Evolutionary conservation across 2,113 vertebrate genomes (phyloP).

Genomic region (Cathartes aura): DNA sequence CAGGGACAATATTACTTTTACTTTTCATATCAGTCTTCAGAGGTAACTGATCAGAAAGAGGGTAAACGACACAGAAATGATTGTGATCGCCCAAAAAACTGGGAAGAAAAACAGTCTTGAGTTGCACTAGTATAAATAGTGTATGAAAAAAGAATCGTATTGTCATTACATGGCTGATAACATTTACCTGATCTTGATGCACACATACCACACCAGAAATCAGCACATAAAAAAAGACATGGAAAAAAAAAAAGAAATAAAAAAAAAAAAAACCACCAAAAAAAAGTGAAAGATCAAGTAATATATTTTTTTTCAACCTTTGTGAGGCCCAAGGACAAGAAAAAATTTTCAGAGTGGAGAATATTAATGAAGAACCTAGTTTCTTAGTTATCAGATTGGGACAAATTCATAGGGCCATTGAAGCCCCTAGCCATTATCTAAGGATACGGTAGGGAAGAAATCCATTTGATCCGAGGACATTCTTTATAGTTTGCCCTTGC

Average conservation of each 20-base stretch:
- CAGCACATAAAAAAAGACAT: neutral
- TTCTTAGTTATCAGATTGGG: neutral
- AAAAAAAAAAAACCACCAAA: too few species aligned
- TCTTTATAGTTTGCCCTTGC: conserved; percentile 42
- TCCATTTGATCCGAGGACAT: conserved; percentile 22
- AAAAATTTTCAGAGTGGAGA: neutral
- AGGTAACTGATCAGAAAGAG: neutral
- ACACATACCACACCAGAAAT: neutral
- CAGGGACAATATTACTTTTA: neutral
- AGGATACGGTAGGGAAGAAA: neutral
- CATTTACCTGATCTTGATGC: neutral
- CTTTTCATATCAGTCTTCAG: neutral
- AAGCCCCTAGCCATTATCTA: neutral
- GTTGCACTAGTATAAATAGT: neutral
- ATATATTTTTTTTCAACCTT: neutral
- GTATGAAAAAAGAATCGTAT: neutral
- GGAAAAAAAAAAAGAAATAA: neutral
- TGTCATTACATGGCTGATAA: neutral
- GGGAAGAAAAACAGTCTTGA: neutral
- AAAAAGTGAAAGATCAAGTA: neutral
- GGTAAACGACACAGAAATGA: neutral
- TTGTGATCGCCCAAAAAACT: neutral
- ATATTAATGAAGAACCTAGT: neutral
- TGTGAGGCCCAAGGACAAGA: neutral
- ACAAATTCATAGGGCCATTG: neutral